phyloP scores from a whole-genome alignment of 2,113 vertebrate species.

The Psophia crepitans region DNA sequence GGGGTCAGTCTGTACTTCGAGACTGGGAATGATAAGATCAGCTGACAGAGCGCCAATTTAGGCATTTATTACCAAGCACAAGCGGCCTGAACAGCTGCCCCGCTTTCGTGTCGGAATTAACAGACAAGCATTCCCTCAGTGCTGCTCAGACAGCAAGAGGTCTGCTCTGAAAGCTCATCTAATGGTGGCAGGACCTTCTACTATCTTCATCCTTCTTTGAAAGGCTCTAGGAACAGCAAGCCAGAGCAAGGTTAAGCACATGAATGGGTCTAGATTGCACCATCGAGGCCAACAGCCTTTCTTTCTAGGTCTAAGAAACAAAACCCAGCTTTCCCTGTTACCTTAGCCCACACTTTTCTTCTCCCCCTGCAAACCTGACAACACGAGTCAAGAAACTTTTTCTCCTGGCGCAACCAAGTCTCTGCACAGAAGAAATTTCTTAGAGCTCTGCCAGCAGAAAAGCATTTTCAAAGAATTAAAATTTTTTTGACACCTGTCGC shows the following conservation, averaged over 20 bases:
- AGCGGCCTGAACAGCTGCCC: not conserved
- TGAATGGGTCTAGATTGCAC: not conserved
- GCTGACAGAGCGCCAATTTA: not conserved
- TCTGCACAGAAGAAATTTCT: not conserved
- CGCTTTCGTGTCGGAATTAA: not conserved
- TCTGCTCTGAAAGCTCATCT: not conserved
- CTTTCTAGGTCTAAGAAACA: not conserved
- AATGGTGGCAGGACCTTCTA: not conserved
- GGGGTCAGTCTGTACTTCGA: not conserved
- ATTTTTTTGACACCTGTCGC: not conserved
- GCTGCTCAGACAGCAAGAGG: not conserved
- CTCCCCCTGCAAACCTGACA: not conserved
- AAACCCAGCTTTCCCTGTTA: not conserved
- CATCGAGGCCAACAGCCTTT: not conserved
- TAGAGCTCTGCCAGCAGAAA: not conserved
- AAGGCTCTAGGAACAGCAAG: not conserved
- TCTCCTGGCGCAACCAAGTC: not conserved
- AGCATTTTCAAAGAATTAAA: not conserved
- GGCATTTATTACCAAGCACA: not conserved
- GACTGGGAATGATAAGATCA: not conserved
- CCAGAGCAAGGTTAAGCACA: fast-evolving
- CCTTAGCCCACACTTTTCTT: not conserved
- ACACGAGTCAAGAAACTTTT: not conserved
- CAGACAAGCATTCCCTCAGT: not conserved
- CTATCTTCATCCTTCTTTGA: not conserved